A percentile compares a stretch with the other conserved stretches of the same genome.
Conservation (phyloP, 2,888 invertebrate species). For the Minunthozetes semirufus region DNA sequence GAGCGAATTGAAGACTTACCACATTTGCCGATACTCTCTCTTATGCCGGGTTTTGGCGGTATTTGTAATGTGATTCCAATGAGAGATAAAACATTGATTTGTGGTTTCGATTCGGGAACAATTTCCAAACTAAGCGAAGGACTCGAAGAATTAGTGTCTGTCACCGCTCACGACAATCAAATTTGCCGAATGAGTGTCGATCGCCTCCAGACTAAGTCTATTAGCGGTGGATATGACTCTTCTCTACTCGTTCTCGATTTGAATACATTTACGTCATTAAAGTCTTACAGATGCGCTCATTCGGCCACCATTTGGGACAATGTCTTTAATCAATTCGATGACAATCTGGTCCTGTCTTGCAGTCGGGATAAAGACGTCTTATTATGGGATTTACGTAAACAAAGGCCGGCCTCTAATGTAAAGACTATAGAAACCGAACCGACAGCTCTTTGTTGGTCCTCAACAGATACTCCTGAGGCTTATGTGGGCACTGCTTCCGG, state of each 20-base stretch:
- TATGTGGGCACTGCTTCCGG: slow-evolving; percentile 2
- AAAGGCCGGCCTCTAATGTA: neutral
- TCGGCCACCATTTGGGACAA: slow-evolving; percentile 27
- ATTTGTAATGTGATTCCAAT: slow-evolving; percentile 3
- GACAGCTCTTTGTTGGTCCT: slow-evolving; percentile 22
- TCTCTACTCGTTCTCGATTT: slow-evolving; percentile 24
- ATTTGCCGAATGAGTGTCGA: neutral
- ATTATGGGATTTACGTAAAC: slow-evolving; percentile 29
- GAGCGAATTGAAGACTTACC: slow-evolving; percentile 18
- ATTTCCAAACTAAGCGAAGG: neutral
- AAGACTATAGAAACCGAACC: neutral
- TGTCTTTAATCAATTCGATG: neutral
- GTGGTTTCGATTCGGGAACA: slow-evolving; percentile 33
- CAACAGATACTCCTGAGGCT: neutral
- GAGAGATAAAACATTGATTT: neutral
- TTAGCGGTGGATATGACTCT: slow-evolving; percentile 9
- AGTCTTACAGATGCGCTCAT: slow-evolving; percentile 15
- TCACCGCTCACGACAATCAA: neutral
- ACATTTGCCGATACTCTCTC: neutral
- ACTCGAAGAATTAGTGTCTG: neutral
- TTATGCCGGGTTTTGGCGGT: slow-evolving; percentile 24
- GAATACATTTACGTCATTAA: slow-evolving; percentile 16
- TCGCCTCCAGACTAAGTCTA: neutral
- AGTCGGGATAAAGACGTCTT: slow-evolving; percentile 30
- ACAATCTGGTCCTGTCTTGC: slow-evolving; percentile 20